phyloP scores from a whole-genome alignment of 2,797 vertebrate genomes.

The Gallirallus australis region DNA sequence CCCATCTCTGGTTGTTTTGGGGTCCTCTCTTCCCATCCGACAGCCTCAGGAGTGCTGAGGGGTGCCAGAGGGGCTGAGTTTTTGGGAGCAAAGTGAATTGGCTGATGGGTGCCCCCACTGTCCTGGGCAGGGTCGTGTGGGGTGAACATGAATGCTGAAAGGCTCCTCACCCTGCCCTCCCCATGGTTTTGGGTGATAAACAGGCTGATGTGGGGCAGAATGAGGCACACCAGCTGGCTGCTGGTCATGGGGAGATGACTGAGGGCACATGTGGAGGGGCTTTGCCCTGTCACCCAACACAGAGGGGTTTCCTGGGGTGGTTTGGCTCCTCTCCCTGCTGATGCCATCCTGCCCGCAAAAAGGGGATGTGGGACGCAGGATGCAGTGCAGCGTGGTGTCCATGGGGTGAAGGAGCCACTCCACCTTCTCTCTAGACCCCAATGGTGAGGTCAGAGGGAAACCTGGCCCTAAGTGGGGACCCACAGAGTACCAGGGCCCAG shows the following conservation, averaged over 20 bases:
- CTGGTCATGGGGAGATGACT: background rate
- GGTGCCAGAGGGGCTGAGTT: background rate
- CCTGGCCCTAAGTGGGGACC: accelerated
- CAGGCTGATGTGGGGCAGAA: background rate
- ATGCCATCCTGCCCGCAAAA: accelerated
- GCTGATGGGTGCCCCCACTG: background rate
- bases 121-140: accelerated
- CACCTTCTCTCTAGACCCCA: accelerated
- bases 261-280: background rate
- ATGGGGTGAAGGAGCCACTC: background rate
- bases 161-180: background rate
- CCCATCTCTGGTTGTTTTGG: background rate
- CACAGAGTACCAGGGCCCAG: accelerated
- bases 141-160: background rate
- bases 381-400: accelerated
- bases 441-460: background rate
- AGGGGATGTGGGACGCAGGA: background rate
- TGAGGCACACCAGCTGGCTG: accelerated
- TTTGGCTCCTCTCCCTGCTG: background rate
- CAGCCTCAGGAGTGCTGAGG: background rate
- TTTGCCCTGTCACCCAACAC: accelerated
- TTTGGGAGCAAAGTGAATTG: accelerated
- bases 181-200: background rate
- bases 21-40: background rate
- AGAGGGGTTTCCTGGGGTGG: background rate